A percentile compares a stretch with the other conserved stretches of the same genome.
Evolutionary conservation across 2,888 invertebrate species (phyloP).

Genomic region (Pinctada fucata): DNA sequence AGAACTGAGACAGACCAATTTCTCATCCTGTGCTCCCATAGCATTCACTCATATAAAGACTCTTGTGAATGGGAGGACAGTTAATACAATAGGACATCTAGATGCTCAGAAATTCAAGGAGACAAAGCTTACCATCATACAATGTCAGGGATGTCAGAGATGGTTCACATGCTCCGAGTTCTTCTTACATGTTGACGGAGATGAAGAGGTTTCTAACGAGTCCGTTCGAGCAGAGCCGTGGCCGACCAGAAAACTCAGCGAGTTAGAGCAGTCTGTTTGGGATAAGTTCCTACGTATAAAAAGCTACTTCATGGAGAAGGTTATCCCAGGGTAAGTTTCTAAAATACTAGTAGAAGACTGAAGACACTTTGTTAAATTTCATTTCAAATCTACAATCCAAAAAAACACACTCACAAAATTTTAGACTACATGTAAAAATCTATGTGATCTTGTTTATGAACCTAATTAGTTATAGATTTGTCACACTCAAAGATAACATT

Average conservation of each 20-base stretch:
- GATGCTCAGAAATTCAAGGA: conserved; percentile 24
- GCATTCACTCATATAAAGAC: conserved; percentile 21
- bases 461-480: no score
- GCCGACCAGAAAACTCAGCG: conserved; percentile 1
- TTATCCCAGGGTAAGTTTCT: background rate
- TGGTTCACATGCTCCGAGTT: conserved; percentile 37
- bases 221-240: conserved; percentile 13
- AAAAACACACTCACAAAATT: no score
- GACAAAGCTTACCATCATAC: conserved; percentile 26
- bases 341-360: background rate
- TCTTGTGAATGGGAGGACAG: conserved; percentile 4
- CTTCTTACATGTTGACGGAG: conserved; percentile 35
- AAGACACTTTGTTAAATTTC: no score
- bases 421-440: no score
- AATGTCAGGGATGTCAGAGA: conserved; percentile 32
- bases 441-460: no score
- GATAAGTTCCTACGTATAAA: conserved; percentile 9
- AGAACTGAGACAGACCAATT: background rate
- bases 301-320: background rate
- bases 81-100: conserved; percentile 32
- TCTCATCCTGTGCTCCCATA: background rate
- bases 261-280: conserved; percentile 3
- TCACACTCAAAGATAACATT: no score
- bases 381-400: no score
- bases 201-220: conserved; percentile 4